Base-by-base conservation (phyloP, 2,888 invertebrate genomes). In the Dinocampus coccinellae region DNA sequence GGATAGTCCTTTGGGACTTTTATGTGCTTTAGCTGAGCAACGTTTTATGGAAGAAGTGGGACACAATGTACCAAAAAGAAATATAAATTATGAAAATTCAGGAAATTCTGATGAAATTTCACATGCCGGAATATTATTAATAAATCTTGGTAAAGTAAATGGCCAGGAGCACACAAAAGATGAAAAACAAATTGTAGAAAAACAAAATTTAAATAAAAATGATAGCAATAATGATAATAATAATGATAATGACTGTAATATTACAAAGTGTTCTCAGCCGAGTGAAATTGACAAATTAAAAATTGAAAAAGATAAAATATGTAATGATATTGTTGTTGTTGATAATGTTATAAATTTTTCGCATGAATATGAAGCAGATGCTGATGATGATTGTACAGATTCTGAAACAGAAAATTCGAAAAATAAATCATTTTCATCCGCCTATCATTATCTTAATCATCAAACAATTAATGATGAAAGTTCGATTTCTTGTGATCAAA, bases 11-110 rank as follows among this genome's bases (percentile, higher is more conserved):
- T 88, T 96, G 16, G 93, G 94, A 67, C 86, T 96, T 36, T 87
- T 96, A 29, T 96, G 96, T 85, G 95, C 95, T 9, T 88, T 96
- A 72, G 96, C 95, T 0, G 95, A 95, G 82, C 95, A 95, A 82
- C 90, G 95, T 77, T 93, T 95, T 75, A 91, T 93, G 89, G 94
- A 95, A 81, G 95, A 95, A 85, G 93, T 91, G 0, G 90, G 87
- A 1, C 87, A 87, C 29, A 89, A 89, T 57, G 86, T 73, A 2
- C 75, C 82, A 0, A 77, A 77, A n/a, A 55, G 69, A 34, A 61
- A 22, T 39, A n/a, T 16, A 47, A 47, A 7, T n/a, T 1, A 7
- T 16, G 16, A 1, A 1, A 16, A 66, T 53, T 47, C 77, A 3
- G 84, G 84, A 3, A 83, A 76, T 62, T 79, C 80, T 6, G 84